phyloP scores from a whole-genome alignment of 1,140 invertebrate species.

The Hetaerina americana region DNA sequence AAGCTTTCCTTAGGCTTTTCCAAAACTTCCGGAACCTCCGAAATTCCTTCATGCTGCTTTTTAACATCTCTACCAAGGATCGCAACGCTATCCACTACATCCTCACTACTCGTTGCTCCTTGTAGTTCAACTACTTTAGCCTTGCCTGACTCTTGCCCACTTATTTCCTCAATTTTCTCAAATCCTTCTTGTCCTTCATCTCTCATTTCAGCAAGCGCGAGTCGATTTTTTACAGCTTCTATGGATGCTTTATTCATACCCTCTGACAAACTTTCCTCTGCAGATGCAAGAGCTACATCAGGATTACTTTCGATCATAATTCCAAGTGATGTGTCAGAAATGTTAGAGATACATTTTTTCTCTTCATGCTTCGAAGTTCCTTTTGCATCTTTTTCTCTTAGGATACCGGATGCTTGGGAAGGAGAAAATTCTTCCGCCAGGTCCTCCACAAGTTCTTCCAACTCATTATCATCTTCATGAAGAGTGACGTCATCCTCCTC shows the following conservation, averaged over 20 bases:
- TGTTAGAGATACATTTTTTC: no score
- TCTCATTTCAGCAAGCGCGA: slow-evolving; percentile 8
- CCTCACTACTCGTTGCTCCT: slow-evolving; percentile 10
- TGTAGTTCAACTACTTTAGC: slow-evolving; percentile 7
- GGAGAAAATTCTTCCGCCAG: not conserved
- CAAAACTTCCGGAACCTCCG: slow-evolving; percentile 10
- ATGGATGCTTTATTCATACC: slow-evolving; percentile 6
- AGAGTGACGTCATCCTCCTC: slow-evolving; percentile 19
- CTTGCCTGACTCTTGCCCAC: not conserved
- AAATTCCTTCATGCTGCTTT: slow-evolving; percentile 14
- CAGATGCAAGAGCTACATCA: not conserved
- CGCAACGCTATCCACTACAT: slow-evolving; percentile 13
- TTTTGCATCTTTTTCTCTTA: not conserved
- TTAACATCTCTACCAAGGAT: slow-evolving; percentile 13
- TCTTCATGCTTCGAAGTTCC: no score
- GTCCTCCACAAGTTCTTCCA: not conserved
- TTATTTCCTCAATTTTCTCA: slow-evolving; percentile 11
- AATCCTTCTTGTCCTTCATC: slow-evolving; percentile 12
- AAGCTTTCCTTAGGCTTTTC: slow-evolving; percentile 12
- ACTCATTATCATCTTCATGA: slow-evolving; percentile 17
- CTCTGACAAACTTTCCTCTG: not conserved
- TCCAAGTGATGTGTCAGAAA: not conserved
- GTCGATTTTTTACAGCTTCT: slow-evolving; percentile 7
- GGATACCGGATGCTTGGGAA: not conserved
- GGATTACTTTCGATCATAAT: not conserved